A percentile compares a stretch with the other conserved stretches of the same genome.
phyloP scores from a whole-genome alignment of 1,140 invertebrate species.

The Zaprionus inermis region DNA sequence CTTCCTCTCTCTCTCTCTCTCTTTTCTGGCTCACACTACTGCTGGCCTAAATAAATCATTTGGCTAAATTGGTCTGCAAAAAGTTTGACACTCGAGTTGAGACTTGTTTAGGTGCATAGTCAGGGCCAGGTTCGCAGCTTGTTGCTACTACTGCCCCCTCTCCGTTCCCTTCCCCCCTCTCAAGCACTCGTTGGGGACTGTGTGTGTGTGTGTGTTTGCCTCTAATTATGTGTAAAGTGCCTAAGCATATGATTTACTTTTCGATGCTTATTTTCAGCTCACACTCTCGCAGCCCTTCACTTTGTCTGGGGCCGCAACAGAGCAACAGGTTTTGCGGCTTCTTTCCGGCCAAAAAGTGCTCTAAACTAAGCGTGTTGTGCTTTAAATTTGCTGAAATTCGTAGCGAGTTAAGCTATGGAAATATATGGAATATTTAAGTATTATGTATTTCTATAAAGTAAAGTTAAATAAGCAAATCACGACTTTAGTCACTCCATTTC shows the following conservation, averaged over 20 bases:
- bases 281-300: too few relatives aligned
- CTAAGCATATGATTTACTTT: slow-evolving; percentile 78
- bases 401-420: background rate
- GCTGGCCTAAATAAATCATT: slow-evolving; percentile 81
- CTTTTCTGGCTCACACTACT: slow-evolving; percentile 25
- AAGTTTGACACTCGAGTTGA: slow-evolving; percentile 79
- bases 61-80: slow-evolving; percentile 82
- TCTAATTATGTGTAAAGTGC: slow-evolving; percentile 80
- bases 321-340: slow-evolving; percentile 55
- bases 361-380: background rate
- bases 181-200: background rate
- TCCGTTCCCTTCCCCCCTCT: background rate
- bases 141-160: slow-evolving; percentile 7
- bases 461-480: background rate
- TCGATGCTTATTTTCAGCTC: slow-evolving; percentile 32
- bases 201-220: slow-evolving; percentile 32
- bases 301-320: background rate
- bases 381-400: background rate
- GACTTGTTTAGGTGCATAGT: slow-evolving; percentile 61
- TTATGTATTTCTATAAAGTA: background rate
- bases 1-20: slow-evolving; percentile 7
- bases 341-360: background rate
- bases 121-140: slow-evolving; percentile 34
- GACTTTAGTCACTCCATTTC: background rate
- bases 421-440: background rate